Evolutionary conservation across 37 sponge, comb jelly and placozoan species (phyloP), one percentile per base, ranked within the genome.

Genomic region (Diacarnus erythraeanus): DNA sequence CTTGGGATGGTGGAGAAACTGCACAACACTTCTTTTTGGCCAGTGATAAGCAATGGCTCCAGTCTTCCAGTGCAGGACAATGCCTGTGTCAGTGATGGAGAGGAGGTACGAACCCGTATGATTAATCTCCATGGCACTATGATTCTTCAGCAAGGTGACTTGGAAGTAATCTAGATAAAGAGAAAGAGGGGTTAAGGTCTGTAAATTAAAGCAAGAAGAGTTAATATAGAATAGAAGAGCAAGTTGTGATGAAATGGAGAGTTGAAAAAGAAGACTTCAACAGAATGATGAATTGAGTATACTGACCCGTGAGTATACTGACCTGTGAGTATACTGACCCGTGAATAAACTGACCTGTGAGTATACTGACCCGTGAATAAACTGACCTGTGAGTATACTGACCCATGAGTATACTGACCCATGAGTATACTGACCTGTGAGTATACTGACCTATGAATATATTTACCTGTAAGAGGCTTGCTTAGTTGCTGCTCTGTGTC

Each of bases 61-160:
- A 0, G 84, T 83, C 30, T 35, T 64, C 84, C 84, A 87, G 87
- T 87, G 76, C 5, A 87, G 71, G 4, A 76, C 59, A 38, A 87
- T 75, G 68, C 82, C 43, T 10, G 57, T 34, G 77, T 76, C 57
- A 15, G 38, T 51, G 56, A 87, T 44, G 25, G 82, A 76, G 31
- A 87, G 71, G 17, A 80, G 42, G 64, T 81, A 87, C 20, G 60
- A 70, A 1, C 87, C 87, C 1, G 71, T 76, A 26, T 80, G 82
- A 8, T 79, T 79, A 3, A 87, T 76, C 67, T 80, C 87, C 42
- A 75, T 25, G 12, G 87, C 67, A 39, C 71, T 77, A 21, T 60
- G 77, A 27, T 68, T 87, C 59, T 81, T 75, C 20, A 74, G 35
- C 76, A 87, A 56, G 29, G 42, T 66, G 35, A 87, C 87, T 41